Conservation (phyloP, 1,140 invertebrate species). For the Aporrectodea caliginosa region DNA sequence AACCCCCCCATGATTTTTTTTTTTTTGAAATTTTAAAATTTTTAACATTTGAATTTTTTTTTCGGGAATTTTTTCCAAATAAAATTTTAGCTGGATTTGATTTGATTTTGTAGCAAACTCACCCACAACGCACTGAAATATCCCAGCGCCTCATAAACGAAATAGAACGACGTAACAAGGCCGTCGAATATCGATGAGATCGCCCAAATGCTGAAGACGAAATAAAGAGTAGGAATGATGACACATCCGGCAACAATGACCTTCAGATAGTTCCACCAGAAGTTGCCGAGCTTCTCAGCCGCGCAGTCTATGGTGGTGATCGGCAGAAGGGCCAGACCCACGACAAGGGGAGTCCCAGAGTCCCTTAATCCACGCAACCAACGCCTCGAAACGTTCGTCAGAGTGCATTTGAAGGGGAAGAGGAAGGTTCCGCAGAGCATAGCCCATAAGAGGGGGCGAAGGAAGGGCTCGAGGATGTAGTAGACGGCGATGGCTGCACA, state of each 20-base stretch:
- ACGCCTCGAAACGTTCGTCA: slow-evolving; percentile 65
- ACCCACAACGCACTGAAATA: slow-evolving; percentile 53
- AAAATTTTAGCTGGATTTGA: no score
- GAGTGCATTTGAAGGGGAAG: slow-evolving; percentile 77
- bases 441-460: slow-evolving; percentile 89
- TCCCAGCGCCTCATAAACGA: slow-evolving; percentile 47
- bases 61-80: no score
- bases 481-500: slow-evolving; percentile 65
- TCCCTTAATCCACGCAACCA: slow-evolving; percentile 63
- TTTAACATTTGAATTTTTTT: no score
- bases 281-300: slow-evolving; percentile 67
- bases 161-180: slow-evolving; percentile 39
- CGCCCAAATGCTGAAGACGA: slow-evolving; percentile 18
- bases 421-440: slow-evolving; percentile 83
- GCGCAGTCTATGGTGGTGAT: slow-evolving; percentile 66
- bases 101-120: no score
- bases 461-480: slow-evolving; percentile 80
- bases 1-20: no score
- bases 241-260: slow-evolving; percentile 41
- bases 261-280: slow-evolving; percentile 46
- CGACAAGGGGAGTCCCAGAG: slow-evolving; percentile 58
- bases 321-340: slow-evolving; percentile 72
- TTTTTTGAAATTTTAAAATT: no score
- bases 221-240: background rate
- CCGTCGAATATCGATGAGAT: slow-evolving; percentile 37